Conservation (phyloP, 2,797 vertebrate genomes). For the Catharus ustulatus region DNA sequence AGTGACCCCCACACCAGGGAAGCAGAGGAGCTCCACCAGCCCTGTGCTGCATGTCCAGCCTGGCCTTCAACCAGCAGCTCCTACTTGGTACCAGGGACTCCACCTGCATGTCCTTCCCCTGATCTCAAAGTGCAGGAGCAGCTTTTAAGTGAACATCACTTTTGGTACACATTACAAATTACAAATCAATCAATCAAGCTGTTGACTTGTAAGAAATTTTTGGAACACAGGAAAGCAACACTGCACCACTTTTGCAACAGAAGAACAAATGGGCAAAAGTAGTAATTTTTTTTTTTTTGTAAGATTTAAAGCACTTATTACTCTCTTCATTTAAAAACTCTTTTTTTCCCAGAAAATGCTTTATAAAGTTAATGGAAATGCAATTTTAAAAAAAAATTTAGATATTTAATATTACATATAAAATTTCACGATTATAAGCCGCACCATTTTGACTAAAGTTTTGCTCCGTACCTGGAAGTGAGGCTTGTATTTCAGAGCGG, state of each 20-base stretch:
- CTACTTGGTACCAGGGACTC: neutral
- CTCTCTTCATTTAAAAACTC: neutral
- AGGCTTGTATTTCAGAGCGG: too few species aligned
- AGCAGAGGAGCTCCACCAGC: neutral
- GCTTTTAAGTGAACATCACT: neutral
- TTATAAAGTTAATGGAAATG: neutral
- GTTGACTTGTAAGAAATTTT: neutral
- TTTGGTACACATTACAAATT: neutral
- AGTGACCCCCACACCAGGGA: neutral
- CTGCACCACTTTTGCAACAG: neutral
- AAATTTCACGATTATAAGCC: too few species aligned
- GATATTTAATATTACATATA: neutral
- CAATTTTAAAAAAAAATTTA: neutral
- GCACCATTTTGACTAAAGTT: too few species aligned
- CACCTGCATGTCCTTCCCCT: neutral
- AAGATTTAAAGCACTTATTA: neutral
- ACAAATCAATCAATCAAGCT: neutral
- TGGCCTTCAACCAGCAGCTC: neutral
- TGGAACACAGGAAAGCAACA: neutral
- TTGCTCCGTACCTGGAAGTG: too few species aligned
- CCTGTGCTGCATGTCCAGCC: fast-evolving
- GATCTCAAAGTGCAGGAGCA: neutral
- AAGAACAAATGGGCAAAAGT: neutral
- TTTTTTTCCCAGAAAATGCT: neutral
- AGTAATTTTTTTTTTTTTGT: neutral